Percentiles rank a stretch among this genome's conserved stretches.
These are phyloP conservation scores for Chlamydotis undulata DNA, from an alignment of 2,113 vertebrate species.

Conservation along the genomic window DNA sequence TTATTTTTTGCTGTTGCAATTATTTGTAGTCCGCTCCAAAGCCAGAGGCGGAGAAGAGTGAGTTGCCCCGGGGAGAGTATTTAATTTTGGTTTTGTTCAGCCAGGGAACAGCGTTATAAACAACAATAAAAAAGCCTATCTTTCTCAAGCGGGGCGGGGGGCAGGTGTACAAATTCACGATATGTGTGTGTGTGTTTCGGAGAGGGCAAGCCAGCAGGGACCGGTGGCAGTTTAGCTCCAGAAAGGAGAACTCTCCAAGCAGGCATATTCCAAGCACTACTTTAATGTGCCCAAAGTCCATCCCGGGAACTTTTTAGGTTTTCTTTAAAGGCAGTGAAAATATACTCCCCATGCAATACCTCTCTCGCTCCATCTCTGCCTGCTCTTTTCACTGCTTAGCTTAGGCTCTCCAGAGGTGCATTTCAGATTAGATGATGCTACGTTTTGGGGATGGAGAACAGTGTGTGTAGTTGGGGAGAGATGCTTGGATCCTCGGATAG, in stretches of 20 bases:
- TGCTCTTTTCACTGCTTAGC: neutral
- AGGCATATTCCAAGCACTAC: neutral
- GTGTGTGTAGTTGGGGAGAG: conserved; percentile 55
- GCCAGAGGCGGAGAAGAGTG: neutral
- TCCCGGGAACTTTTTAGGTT: conserved; percentile 31
- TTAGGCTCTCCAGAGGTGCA: conserved; percentile 57
- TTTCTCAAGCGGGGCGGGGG: neutral
- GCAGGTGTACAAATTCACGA: neutral
- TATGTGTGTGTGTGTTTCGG: neutral
- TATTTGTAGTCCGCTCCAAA: neutral
- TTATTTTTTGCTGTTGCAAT: neutral
- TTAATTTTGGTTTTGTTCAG: neutral
- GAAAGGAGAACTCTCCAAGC: neutral
- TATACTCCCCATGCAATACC: neutral
- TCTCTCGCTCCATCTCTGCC: neutral
- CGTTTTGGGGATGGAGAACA: neutral
- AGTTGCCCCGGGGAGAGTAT: neutral
- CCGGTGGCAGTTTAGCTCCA: neutral
- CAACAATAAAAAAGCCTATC: neutral
- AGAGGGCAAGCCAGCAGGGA: neutral
- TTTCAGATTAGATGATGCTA: conserved; percentile 51
- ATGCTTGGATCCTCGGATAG: conserved; percentile 30
- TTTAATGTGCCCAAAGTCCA: conserved; percentile 43
- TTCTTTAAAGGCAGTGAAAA: neutral
- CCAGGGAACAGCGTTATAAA: neutral